Evolutionary conservation across 1,140 invertebrate genomes (phyloP), one percentile per base, ranked within the genome.

Genomic region (Zaprionus ghesquierei): DNA sequence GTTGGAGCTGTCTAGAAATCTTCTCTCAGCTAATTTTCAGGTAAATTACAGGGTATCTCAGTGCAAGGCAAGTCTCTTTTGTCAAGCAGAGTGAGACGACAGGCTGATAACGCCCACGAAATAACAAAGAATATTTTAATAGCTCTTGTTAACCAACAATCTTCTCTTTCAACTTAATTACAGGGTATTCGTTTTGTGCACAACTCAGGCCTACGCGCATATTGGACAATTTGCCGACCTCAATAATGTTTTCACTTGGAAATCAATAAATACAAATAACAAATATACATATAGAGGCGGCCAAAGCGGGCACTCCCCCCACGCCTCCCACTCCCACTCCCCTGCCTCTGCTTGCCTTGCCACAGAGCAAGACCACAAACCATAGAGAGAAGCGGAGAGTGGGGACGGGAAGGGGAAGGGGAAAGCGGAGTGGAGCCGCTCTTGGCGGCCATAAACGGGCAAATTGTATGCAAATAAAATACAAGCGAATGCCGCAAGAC

Each of bases 221-320:
- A 61, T 61, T 68, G 29, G 64, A 35, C 70, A 61, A 69, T 69
- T 73, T 79, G 75, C 75, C 79, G 75, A 82, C 79, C 82, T 82
- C 84, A 87, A 87, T 87, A 79, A 87, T 87, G 84, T 87, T 89
- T 85, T 87, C 82, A 82, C 84, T 89, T 87, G 75, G 72, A 87
- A 87, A 87, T 87, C 82, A 87, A 87, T 87, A 86, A 86, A 86
- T 86, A 86, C 82, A 82, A 86, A 86, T 82, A 86, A 86, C 79
- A 82, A 82, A 87, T 81, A 86, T 73, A 35, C 23, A 15, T 23
- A 15, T 15, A 8, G 35, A 38, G n/a, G 35, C 35, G 5, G 13
- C 33, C 33, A 31, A 31, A 31, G 9, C 33, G 33, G 12, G 3
- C 33, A 13, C 4, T 3, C 12, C 33, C 5, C 35, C 13, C 13